Base-by-base conservation (phyloP, 2,797 vertebrate species). In the Eulemur mongoz region DNA sequence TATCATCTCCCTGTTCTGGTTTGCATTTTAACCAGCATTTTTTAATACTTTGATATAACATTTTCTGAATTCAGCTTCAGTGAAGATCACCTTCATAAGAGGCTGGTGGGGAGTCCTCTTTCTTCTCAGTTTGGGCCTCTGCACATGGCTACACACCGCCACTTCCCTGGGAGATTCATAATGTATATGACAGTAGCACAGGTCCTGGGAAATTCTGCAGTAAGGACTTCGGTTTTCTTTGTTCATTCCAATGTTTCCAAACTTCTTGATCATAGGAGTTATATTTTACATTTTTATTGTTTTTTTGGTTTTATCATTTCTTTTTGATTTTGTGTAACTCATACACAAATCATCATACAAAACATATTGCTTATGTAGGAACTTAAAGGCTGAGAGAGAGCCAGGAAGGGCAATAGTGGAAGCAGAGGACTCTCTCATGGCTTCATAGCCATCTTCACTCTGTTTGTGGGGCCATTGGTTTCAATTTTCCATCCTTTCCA, bases 1-100 rank as follows among this genome's bases (percentile, higher is more conserved):
- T 61, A 57, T 83, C 20, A 18, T 32, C 40, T 76, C 22, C n/a
- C 43, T 84, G 18, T 13, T 76, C 30, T 40, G 45, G 48, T 93
- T 72, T 90, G 30, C 72, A 78, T 57, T 67, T 91, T 85, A 59
- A 38, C 22, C 35, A 75, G 30, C 2, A 35, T 20, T 43, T 75
- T 89, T 57, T 54, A 52, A 23, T 15, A 22, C 13, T 78, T 81
- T 78, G 5, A n/a, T 18, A 8, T n/a, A 69, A 7, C 7, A 78
- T 73, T 93, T 82, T 86, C 30, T 81, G 73, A 59, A n/a, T 50
- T 52, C 78, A 14, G 23, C n/a, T 94, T 91, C 69, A 73, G 5
- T 7, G 12, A 82, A 5, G 7, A 59, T 84, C 54, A 45, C 50
- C 65, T 22, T 83, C 27, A 32, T 23, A n/a, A 91, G 40, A 73